A percentile compares a stretch with the other conserved stretches of the same genome.
Evolutionary conservation across 2,797 vertebrate species (phyloP).

Genomic region (Amphiprion clarkii): DNA sequence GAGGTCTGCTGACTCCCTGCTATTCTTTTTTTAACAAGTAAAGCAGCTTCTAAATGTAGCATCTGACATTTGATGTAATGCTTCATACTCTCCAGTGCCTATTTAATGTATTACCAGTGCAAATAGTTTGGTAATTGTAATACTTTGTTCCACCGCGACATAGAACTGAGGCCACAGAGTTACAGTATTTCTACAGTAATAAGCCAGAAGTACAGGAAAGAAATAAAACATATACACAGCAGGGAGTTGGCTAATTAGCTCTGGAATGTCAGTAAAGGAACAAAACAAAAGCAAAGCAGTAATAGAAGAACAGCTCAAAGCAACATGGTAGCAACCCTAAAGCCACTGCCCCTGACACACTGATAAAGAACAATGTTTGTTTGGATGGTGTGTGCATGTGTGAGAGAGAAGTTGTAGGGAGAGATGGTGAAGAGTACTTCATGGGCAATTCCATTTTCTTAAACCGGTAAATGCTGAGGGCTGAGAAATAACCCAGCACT

Average conservation of each 20-base stretch:
- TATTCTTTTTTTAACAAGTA: constrained; percentile 47
- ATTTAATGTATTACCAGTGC: constrained; percentile 11
- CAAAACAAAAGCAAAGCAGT: background rate
- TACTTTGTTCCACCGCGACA: background rate
- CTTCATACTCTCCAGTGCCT: constrained; percentile 12
- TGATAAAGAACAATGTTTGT: background rate
- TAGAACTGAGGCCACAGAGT: background rate
- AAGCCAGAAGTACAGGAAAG: background rate
- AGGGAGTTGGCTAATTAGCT: background rate
- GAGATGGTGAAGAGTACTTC: constrained; percentile 9
- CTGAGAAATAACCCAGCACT: constrained; percentile 54
- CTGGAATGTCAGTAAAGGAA: background rate
- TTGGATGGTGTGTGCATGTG: constrained; percentile 28
- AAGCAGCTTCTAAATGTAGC: constrained; percentile 49
- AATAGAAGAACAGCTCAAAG: background rate
- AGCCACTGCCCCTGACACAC: background rate
- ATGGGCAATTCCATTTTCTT: constrained; percentile 52
- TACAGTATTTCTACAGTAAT: constrained; percentile 1
- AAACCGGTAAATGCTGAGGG: constrained; percentile 41
- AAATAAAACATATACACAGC: background rate
- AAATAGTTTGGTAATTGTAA: constrained; percentile 6
- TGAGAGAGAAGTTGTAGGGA: background rate
- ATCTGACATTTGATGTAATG: constrained; percentile 39
- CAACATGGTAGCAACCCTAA: background rate
- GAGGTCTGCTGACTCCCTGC: constrained; percentile 24